Evolutionary conservation across 1,140 invertebrate species (phyloP).

Genomic region (Danaus plexippus): DNA sequence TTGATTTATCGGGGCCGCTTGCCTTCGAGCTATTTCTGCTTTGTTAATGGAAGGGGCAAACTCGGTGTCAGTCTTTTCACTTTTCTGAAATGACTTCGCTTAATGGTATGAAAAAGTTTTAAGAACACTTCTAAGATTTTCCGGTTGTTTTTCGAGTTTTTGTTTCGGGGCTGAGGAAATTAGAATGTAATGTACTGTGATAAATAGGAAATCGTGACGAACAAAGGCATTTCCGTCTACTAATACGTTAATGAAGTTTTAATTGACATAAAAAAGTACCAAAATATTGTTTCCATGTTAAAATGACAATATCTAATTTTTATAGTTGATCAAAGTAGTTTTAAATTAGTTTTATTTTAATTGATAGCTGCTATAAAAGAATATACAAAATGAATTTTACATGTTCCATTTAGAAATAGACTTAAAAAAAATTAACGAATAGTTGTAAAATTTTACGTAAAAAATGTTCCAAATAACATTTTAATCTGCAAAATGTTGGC

Average conservation of each 20-base stretch:
- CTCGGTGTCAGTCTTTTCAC: slow-evolving; percentile 41
- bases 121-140: slow-evolving; percentile 28
- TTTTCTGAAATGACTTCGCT: slow-evolving; percentile 44
- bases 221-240: too few species aligned
- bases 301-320: too few species aligned
- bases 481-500: background rate
- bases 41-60: slow-evolving; percentile 54
- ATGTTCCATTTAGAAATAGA: too few species aligned
- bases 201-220: slow-evolving; percentile 12
- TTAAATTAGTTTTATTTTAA: too few species aligned
- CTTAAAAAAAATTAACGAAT: too few species aligned
- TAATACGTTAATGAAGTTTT: too few species aligned
- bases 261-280: too few species aligned
- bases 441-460: too few species aligned
- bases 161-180: slow-evolving; percentile 20
- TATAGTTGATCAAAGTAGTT: too few species aligned
- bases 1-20: slow-evolving; percentile 44
- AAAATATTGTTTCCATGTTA: too few species aligned
- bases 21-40: slow-evolving; percentile 42
- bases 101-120: slow-evolving; percentile 48
- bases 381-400: too few species aligned
- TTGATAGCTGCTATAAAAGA: too few species aligned
- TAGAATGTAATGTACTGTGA: slow-evolving; percentile 28
- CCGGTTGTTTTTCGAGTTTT: slow-evolving; percentile 24
- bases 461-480: slow-evolving; percentile 2